Percentiles rank a stretch among this genome's conserved stretches.
These are phyloP conservation scores for Meriones psammophilus DNA, from an alignment of 2,797 vertebrate species.

Conservation along the genomic window DNA sequence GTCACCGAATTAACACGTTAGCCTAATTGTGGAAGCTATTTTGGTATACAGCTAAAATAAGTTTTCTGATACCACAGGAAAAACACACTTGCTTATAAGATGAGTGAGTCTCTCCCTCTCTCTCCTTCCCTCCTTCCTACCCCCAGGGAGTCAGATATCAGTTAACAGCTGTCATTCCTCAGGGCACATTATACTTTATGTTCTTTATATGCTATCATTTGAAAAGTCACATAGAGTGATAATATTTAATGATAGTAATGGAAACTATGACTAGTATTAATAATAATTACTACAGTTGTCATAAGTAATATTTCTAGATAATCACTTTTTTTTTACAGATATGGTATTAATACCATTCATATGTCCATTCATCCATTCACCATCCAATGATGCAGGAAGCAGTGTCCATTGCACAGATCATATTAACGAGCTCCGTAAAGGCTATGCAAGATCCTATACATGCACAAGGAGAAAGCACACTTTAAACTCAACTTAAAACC, in stretches of 20 bases:
- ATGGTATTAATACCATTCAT: not conserved
- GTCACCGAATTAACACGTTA: slow-evolving; percentile 3
- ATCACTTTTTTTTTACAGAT: not conserved
- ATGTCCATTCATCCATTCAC: not conserved
- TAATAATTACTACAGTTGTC: not conserved
- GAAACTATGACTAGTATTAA: not conserved
- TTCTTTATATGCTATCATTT: not conserved
- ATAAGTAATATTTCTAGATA: not conserved
- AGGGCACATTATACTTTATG: not conserved
- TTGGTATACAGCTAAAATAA: not conserved
- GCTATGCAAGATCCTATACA: not conserved
- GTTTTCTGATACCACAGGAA: not conserved
- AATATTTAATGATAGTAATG: not conserved
- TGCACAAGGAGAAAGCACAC: not conserved
- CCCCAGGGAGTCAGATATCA: not conserved
- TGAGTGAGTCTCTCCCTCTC: not conserved
- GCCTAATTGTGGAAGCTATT: not conserved
- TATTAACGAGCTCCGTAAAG: not conserved
- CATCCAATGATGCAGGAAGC: not conserved
- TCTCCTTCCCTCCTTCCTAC: not conserved
- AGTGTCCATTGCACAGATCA: not conserved
- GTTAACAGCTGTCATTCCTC: not conserved
- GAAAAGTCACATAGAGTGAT: not conserved
- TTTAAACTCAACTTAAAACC: not conserved
- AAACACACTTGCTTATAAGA: not conserved